These are phyloP conservation scores for Pampusana beccarii DNA, from an alignment of 2,113 vertebrate species.

Conservation along the genomic window DNA sequence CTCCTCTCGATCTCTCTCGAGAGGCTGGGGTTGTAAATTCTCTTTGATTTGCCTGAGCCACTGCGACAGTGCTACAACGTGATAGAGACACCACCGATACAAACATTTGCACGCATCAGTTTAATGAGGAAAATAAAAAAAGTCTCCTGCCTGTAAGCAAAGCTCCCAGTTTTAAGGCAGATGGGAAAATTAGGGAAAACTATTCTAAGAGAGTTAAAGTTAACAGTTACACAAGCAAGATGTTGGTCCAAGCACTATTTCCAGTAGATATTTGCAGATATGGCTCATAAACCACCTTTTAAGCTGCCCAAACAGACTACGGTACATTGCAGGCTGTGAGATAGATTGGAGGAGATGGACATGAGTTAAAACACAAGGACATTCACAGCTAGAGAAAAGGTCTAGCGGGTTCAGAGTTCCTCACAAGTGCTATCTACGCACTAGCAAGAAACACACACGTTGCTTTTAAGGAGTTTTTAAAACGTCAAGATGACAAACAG, in stretches of 20 bases:
- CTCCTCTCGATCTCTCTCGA: not conserved
- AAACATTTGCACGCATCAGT: not conserved
- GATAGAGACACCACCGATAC: not conserved
- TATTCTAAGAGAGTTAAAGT: not conserved
- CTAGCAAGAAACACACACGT: not conserved
- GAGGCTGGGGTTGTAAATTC: not conserved
- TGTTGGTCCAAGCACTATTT: not conserved
- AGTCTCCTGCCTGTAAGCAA: not conserved
- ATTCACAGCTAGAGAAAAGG: not conserved
- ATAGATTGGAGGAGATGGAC: not conserved
- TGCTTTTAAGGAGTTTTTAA: not conserved
- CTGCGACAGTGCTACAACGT: accelerated
- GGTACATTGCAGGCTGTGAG: not conserved
- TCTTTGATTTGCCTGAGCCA: not conserved
- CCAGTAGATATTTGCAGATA: not conserved
- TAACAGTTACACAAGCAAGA: not conserved
- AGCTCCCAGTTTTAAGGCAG: not conserved
- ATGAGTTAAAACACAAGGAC: not conserved
- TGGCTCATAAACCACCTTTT: not conserved
- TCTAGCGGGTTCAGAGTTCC: not conserved
- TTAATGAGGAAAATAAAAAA: not conserved
- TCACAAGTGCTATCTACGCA: accelerated
- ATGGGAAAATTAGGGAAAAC: not conserved
- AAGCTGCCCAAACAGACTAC: not conserved
- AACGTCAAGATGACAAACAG: not conserved